Percentiles rank a stretch among this genome's conserved stretches.
Conservation (phyloP, 2,888 invertebrate genomes). For the Ctena decussata region DNA sequence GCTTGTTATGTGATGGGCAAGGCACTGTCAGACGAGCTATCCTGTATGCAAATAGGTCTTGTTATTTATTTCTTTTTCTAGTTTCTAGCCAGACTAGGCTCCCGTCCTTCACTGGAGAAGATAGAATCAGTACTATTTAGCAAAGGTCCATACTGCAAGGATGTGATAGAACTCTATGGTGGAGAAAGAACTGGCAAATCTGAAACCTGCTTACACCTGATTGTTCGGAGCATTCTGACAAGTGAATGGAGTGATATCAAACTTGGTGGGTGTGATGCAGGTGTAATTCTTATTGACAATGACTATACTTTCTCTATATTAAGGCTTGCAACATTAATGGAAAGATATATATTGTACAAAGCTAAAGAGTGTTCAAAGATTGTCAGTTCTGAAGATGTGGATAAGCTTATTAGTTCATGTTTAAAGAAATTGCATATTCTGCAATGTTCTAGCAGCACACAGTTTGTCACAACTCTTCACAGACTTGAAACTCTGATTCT, state of each 20-base stretch:
- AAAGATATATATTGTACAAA: conserved; percentile 68
- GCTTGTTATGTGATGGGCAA: too few relatives aligned
- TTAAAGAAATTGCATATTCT: conserved; percentile 76
- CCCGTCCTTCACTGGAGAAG: conserved; percentile 70
- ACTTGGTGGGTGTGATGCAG: conserved; percentile 75
- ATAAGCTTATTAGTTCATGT: conserved; percentile 74
- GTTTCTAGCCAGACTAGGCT: conserved; percentile 83
- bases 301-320: conserved; percentile 84
- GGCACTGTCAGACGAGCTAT: too few relatives aligned
- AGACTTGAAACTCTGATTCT: conserved; percentile 76
- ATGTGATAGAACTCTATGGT: conserved; percentile 83
- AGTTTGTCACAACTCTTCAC: conserved; percentile 80
- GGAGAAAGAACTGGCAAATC: conserved; percentile 84
- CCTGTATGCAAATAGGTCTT: background rate
- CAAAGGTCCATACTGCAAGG: conserved; percentile 66
- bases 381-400: conserved; percentile 65
- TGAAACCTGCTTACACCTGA: conserved; percentile 80
- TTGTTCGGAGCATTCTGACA: conserved; percentile 80
- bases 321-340: conserved; percentile 78
- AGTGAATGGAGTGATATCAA: conserved; percentile 68
- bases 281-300: conserved; percentile 82
- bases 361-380: background rate
- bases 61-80: conserved; percentile 54
- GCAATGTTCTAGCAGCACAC: conserved; percentile 73
- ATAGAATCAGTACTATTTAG: conserved; percentile 76